phyloP scores from a whole-genome alignment of 2,888 invertebrate species.

The Meiosimyza decipiens region DNA sequence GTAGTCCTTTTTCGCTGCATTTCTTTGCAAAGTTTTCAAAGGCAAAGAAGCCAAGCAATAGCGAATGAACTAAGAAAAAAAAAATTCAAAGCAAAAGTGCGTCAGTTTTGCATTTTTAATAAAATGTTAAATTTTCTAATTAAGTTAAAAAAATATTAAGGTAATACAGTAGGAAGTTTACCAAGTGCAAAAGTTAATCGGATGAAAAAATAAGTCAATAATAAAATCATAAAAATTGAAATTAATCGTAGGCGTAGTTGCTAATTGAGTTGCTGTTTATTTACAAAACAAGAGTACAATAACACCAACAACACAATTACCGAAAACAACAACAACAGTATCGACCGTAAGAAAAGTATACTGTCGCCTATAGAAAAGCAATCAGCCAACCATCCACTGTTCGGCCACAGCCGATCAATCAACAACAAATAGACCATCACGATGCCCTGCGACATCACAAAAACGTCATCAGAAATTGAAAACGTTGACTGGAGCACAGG shows the following conservation, averaged over 20 bases:
- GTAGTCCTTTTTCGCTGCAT: not conserved
- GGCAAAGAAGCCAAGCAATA: conserved; percentile 2
- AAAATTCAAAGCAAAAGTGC: conserved; percentile 3
- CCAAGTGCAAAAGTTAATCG: no score
- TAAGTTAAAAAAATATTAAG: not conserved
- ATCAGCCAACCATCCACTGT: not conserved
- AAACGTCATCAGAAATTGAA: conserved; percentile 75
- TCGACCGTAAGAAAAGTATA: conserved; percentile 19
- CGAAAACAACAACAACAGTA: not conserved
- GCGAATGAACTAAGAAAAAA: not conserved
- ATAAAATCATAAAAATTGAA: not conserved
- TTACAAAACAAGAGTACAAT: not conserved
- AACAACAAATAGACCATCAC: conserved; percentile 30
- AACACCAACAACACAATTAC: no score
- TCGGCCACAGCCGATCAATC: not conserved
- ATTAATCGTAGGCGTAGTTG: not conserved
- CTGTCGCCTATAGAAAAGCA: not conserved
- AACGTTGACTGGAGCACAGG: conserved; percentile 73
- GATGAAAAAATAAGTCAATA: conserved; percentile 8
- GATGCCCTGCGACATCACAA: conserved; percentile 77
- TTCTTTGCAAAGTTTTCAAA: not conserved
- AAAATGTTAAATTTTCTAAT: not conserved
- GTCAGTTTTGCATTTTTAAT: conserved; percentile 12
- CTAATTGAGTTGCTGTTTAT: not conserved
- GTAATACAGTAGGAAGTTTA: not conserved